Percentiles rank a stretch among this genome's conserved stretches.
These are phyloP conservation scores for Rana temporaria DNA, from an alignment of 2,113 vertebrate genomes.

Conservation along the genomic window DNA sequence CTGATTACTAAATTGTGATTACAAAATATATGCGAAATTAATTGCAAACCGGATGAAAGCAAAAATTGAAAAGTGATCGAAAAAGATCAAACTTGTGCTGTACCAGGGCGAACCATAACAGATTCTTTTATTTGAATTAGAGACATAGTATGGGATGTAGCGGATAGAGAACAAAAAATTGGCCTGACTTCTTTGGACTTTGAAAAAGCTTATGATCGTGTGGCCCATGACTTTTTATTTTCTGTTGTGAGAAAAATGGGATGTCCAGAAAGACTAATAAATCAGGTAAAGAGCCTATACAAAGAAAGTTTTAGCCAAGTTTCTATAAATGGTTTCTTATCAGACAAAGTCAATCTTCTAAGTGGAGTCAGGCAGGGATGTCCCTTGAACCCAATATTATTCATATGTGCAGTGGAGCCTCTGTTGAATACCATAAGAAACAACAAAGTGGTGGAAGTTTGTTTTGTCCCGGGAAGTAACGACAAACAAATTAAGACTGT, in stretches of 20 bases:
- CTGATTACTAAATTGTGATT: constrained; percentile 20
- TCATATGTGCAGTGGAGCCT: background rate
- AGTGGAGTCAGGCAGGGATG: background rate
- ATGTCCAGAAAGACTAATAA: background rate
- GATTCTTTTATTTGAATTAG: background rate
- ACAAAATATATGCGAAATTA: constrained; percentile 3
- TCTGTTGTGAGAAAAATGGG: too few species aligned
- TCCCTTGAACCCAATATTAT: background rate
- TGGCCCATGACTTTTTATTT: background rate
- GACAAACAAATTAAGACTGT: background rate
- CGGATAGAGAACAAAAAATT: background rate
- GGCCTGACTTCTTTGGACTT: background rate
- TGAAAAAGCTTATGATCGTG: too few species aligned
- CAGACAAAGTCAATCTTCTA: background rate
- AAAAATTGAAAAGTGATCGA: background rate
- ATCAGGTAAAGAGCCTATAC: background rate
- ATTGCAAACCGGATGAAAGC: background rate
- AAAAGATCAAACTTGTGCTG: background rate
- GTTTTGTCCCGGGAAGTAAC: background rate
- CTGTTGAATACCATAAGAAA: background rate
- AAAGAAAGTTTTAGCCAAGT: background rate
- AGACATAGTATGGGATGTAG: background rate
- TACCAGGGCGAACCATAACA: background rate
- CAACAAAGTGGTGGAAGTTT: background rate
- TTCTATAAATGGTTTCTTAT: background rate